These are phyloP conservation scores for Mastomys natalensis DNA, from an alignment of 2,113 vertebrate genomes.

Conservation along the genomic window DNA sequence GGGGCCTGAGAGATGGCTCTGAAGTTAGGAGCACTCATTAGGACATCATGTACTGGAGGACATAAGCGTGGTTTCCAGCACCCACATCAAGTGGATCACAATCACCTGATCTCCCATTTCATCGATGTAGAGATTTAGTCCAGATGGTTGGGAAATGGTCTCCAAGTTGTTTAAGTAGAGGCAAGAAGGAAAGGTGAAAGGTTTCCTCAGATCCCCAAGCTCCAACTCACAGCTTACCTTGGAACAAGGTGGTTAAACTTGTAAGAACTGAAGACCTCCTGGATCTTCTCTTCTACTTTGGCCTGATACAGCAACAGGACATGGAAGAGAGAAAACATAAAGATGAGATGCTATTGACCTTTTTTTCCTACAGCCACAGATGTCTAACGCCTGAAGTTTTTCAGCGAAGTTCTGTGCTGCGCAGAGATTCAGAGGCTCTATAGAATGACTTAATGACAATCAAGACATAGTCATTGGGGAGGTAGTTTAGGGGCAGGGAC, in stretches of 20 bases:
- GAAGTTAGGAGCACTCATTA: not conserved
- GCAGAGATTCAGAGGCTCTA: not conserved
- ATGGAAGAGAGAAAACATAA: not conserved
- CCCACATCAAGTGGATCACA: not conserved
- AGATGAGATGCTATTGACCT: constrained; percentile 29
- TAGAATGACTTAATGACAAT: not conserved
- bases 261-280: constrained; percentile 92
- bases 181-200: not conserved
- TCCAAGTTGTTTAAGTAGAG: not conserved
- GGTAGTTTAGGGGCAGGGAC: not conserved
- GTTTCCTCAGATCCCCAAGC: not conserved
- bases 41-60: not conserved
- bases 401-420: not conserved
- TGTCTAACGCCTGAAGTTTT: not conserved
- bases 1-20: not conserved
- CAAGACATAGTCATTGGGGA: not conserved
- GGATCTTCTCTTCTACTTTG: constrained; percentile 93
- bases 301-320: constrained; percentile 83
- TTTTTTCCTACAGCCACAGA: not conserved
- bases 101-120: not conserved
- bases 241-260: constrained; percentile 90
- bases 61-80: not conserved
- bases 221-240: constrained; percentile 89
- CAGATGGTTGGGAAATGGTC: no score
- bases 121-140: not conserved